Percentiles rank a stretch among this genome's conserved stretches.
Evolutionary conservation across 2,113 vertebrate genomes (phyloP).

Genomic region (Choloepus hoffmanni): DNA sequence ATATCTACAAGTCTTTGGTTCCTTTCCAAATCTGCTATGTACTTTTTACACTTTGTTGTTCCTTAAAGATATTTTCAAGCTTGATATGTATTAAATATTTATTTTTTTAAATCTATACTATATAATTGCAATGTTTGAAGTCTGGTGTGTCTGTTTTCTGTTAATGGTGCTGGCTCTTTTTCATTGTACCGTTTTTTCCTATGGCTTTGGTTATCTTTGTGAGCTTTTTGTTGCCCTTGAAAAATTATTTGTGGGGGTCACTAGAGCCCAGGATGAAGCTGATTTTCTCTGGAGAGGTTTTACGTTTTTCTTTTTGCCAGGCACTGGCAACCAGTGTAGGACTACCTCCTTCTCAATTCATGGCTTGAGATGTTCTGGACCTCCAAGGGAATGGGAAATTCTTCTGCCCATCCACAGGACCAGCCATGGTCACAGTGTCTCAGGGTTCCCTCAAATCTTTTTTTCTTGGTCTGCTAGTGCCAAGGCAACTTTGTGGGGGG

Average conservation of each 20-base stretch:
- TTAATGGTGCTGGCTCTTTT: neutral
- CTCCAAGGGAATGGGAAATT: neutral
- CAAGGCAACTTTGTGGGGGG: neutral
- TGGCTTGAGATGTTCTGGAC: neutral
- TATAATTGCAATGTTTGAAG: neutral
- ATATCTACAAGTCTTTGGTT: neutral
- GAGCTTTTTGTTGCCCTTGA: neutral
- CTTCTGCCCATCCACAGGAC: neutral
- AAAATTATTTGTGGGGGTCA: neutral
- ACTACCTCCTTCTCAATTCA: neutral
- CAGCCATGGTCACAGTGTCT: neutral
- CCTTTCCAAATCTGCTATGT: neutral
- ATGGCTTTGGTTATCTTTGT: neutral
- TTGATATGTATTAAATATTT: neutral
- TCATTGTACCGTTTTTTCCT: neutral
- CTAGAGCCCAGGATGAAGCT: neutral
- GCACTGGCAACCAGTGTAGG: neutral
- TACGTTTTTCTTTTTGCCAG: neutral
- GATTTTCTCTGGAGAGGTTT: neutral
- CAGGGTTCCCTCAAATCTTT: neutral
- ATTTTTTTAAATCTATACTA: neutral
- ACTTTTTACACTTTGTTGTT: constrained; percentile 19
- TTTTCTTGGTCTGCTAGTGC: neutral
- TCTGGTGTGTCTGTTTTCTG: neutral
- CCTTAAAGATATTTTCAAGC: neutral